These are phyloP conservation scores for Cephus nigrinus DNA, from an alignment of 2,888 invertebrate genomes.

Conservation along the genomic window DNA sequence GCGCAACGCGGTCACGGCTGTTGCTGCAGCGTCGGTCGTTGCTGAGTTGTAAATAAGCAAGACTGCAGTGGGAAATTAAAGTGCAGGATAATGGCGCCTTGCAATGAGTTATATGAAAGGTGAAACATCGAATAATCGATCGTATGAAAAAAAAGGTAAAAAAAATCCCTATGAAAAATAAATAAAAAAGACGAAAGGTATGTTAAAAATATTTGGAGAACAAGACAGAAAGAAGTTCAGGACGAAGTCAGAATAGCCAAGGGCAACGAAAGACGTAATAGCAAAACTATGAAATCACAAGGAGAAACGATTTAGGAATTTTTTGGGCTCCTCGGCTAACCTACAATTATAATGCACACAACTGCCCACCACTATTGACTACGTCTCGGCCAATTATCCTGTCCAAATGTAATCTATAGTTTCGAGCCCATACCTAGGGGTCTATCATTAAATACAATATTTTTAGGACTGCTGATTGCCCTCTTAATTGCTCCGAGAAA, in stretches of 20 bases:
- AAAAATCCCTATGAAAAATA: background rate
- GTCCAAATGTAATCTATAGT: constrained; percentile 53
- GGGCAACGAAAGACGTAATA: background rate
- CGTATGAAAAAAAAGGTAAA: background rate
- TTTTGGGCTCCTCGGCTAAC: constrained; percentile 30
- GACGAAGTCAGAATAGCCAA: background rate
- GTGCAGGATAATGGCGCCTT: background rate
- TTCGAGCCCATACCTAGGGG: constrained; percentile 35
- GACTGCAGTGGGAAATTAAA: background rate
- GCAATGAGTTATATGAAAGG: background rate
- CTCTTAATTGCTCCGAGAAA: constrained; percentile 43
- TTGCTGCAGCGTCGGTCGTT: background rate
- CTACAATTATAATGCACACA: constrained; percentile 51
- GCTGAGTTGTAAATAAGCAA: constrained; percentile 3
- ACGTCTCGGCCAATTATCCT: constrained; percentile 50
- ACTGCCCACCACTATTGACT: constrained; percentile 37
- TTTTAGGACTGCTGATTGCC: constrained; percentile 49
- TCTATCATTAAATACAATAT: constrained; percentile 56
- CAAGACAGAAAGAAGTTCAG: background rate
- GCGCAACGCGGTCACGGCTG: constrained; percentile 1
- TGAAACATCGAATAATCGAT: background rate
- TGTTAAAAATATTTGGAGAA: background rate
- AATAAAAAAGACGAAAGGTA: background rate
- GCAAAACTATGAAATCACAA: constrained; percentile 28
- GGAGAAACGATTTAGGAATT: constrained; percentile 41